Base-by-base conservation (phyloP, 2,888 invertebrate species). In the Mellilla xanthometata region DNA sequence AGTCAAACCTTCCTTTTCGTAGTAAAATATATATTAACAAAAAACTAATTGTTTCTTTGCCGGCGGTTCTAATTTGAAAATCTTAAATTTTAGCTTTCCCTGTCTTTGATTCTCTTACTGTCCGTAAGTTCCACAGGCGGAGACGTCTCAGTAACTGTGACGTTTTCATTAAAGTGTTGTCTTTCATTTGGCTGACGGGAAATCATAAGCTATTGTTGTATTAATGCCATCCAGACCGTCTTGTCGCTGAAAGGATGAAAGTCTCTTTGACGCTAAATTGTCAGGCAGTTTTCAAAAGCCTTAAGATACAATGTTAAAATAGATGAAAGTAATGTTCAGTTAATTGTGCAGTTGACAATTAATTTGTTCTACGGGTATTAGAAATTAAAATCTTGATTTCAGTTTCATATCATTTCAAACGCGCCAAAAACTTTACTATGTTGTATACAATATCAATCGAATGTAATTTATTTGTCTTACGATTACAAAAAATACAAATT, bases 151-250 rank as follows among this genome's bases (percentile, higher is more conserved):
- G 68, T 63, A 62, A 69, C 70, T 68, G 65, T 68, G 76, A 76
- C 75, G 62, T 77, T 77, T 76, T 75, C 77, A 77, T 77, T 76
- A 76, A 76, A 76, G 60, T 66, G 72, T 71, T 74, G 70, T 68
- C 69, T 68, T 57, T 60, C 61, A 68, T 67, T 58, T 62, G 56
- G 69, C 63, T 75, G 72, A 73, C 69, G 64, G 63, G 55, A 63
- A 71, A 69, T 76, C 73, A 72, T 69, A 69, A 70, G 65, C 69
- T 42, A 42, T 48, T 48, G 47, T 77, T 73, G 62, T 65, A 56
- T 60, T 72, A 72, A 76, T 71, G 65, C 60, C 58, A 56, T 55
- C 62, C 54, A 35, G 50, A 38, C 51, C 57, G 55, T 56, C 63
- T 62, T 36, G 56, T 32, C 57, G 52, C 50, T 68, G 58, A 66